phyloP scores from a whole-genome alignment of 1,140 invertebrate species.

The Caenorhabditis inopinata region DNA sequence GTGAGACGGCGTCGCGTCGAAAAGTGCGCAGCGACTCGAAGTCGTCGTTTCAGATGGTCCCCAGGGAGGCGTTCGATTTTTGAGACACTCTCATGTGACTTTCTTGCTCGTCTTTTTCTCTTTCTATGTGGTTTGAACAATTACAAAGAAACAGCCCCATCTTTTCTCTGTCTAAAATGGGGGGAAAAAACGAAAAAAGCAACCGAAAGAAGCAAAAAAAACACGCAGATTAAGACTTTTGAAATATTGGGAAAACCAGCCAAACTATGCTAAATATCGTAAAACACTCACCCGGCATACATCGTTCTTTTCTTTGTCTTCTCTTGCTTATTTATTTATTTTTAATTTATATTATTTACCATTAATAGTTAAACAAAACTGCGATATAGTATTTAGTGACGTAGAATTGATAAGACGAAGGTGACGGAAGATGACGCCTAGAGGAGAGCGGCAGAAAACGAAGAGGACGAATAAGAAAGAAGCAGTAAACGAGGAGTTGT shows the following conservation, averaged over 20 bases:
- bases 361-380: no score
- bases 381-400: no score
- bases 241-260: neutral
- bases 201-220: neutral
- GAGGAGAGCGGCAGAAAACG: neutral
- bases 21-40: neutral
- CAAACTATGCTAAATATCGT: no score
- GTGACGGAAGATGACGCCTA: no score
- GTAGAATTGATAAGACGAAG: no score
- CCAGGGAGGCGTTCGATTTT: constrained; percentile 21
- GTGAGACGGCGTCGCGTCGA: neutral
- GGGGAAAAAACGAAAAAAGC: neutral
- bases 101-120: neutral
- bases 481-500: neutral
- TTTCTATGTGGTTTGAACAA: constrained; percentile 7
- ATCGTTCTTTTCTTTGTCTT: neutral
- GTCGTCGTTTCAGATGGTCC: neutral
- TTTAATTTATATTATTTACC: no score
- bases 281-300: neutral
- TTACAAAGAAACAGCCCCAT: neutral
- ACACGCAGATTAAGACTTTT: neutral
- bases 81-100: constrained; percentile 31
- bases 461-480: neutral
- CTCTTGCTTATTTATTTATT: neutral
- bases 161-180: neutral